These are phyloP conservation scores for Aromia moschata DNA, from an alignment of 2,888 invertebrate species.

Conservation along the genomic window DNA sequence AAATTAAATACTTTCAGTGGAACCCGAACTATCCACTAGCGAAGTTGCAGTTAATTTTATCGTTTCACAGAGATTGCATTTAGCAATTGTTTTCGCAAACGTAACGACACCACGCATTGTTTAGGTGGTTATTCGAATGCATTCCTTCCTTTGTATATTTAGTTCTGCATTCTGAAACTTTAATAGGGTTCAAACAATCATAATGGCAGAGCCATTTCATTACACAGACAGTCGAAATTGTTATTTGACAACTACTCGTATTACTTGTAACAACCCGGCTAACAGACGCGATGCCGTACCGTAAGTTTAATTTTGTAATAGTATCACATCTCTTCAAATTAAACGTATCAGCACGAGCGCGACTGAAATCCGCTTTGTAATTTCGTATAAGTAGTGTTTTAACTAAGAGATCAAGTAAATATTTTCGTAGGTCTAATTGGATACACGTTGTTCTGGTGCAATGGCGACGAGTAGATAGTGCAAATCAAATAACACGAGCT, in stretches of 20 bases:
- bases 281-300: constrained; percentile 3
- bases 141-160: constrained; percentile 27
- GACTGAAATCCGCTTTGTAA: background rate
- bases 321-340: background rate
- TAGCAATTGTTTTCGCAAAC: constrained; percentile 34
- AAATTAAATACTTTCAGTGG: constrained; percentile 29
- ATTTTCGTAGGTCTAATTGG: too few relatives aligned
- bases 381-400: background rate
- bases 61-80: constrained; percentile 32
- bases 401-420: too few relatives aligned
- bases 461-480: too few relatives aligned
- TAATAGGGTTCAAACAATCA: constrained; percentile 17
- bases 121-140: constrained; percentile 26
- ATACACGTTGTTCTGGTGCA: too few relatives aligned
- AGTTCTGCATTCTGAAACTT: constrained; percentile 14
- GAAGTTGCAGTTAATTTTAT: constrained; percentile 32
- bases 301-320: constrained; percentile 11
- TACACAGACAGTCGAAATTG: constrained; percentile 12
- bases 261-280: background rate
- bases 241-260: constrained; percentile 23
- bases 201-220: constrained; percentile 19
- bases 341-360: constrained; percentile 1
- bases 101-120: constrained; percentile 34
- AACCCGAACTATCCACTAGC: constrained; percentile 28
- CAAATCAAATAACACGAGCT: too few relatives aligned